Conservation (phyloP, 2,888 invertebrate genomes). For the Crocallis elinguaria region DNA sequence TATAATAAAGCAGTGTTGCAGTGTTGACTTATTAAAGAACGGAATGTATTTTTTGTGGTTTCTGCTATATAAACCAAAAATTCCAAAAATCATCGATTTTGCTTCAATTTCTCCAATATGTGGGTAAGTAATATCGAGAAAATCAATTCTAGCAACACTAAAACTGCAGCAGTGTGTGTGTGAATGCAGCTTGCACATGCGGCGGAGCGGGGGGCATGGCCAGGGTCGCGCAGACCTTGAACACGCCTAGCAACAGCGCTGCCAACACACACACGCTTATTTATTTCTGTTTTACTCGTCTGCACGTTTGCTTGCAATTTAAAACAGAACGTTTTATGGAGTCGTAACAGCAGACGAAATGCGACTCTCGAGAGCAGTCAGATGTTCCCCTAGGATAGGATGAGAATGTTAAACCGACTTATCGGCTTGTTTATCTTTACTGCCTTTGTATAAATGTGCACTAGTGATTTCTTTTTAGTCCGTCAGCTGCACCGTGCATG, state of each 20-base stretch:
- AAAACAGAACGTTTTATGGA: conserved; percentile 71
- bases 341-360: conserved; percentile 57
- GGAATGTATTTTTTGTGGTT: too few species aligned
- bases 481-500: conserved; percentile 10
- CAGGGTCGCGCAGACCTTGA: conserved; percentile 78
- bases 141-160: conserved; percentile 24
- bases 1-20: too few species aligned
- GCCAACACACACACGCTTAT: conserved; percentile 59
- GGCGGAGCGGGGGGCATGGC: conserved; percentile 59
- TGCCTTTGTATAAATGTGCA: conserved; percentile 15
- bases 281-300: conserved; percentile 79
- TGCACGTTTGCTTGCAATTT: conserved; percentile 71
- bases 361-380: conserved; percentile 50
- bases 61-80: background rate
- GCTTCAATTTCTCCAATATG: conserved; percentile 1
- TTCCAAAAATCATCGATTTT: conserved; percentile 2
- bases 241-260: conserved; percentile 78
- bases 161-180: conserved; percentile 15
- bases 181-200: conserved; percentile 69
- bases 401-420: conserved; percentile 42
- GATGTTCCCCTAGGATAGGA: conserved; percentile 43
- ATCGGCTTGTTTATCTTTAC: conserved; percentile 49
- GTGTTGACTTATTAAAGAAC: too few species aligned
- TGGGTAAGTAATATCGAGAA: too few species aligned
- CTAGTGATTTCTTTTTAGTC: conserved; percentile 12